Conservation (phyloP, 1,140 invertebrate genomes). For the Goniozus legneri region DNA sequence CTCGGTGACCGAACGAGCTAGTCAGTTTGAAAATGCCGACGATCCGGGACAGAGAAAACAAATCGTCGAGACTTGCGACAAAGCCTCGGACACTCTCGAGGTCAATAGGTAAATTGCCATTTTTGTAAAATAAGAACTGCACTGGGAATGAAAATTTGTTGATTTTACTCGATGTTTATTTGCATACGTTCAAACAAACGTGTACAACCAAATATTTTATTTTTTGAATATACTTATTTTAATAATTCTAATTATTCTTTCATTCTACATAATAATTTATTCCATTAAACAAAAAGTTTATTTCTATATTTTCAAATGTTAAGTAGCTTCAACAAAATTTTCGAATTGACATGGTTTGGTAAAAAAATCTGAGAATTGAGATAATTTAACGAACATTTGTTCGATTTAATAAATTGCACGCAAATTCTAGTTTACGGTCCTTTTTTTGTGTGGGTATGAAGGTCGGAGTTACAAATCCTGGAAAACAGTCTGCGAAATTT, state of each 20-base stretch:
- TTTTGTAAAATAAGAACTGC: too few relatives aligned
- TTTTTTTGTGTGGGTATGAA: constrained; percentile 10
- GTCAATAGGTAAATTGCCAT: constrained; percentile 30
- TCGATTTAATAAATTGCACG: neutral
- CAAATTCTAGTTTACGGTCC: neutral
- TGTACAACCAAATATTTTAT: neutral
- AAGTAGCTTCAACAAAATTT: too few relatives aligned
- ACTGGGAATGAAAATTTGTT: too few relatives aligned
- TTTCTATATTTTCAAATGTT: too few relatives aligned
- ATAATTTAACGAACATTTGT: neutral
- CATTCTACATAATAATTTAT: too few relatives aligned
- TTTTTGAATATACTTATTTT: neutral
- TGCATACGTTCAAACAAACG: too few relatives aligned
- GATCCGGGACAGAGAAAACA: constrained; percentile 25
- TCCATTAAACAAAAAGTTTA: too few relatives aligned
- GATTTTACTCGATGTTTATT: too few relatives aligned
- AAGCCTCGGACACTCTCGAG: constrained; percentile 23
- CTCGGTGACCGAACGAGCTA: constrained; percentile 8
- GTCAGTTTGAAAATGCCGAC: constrained; percentile 27
- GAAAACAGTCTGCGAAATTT: constrained; percentile 40
- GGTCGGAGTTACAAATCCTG: constrained; percentile 38
- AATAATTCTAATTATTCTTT: neutral
- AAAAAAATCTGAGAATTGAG: neutral
- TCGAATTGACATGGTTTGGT: neutral
- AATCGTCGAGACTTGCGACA: constrained; percentile 28